Evolutionary conservation across 1,140 invertebrate genomes (phyloP).

Genomic region (Calliphora vicina): DNA sequence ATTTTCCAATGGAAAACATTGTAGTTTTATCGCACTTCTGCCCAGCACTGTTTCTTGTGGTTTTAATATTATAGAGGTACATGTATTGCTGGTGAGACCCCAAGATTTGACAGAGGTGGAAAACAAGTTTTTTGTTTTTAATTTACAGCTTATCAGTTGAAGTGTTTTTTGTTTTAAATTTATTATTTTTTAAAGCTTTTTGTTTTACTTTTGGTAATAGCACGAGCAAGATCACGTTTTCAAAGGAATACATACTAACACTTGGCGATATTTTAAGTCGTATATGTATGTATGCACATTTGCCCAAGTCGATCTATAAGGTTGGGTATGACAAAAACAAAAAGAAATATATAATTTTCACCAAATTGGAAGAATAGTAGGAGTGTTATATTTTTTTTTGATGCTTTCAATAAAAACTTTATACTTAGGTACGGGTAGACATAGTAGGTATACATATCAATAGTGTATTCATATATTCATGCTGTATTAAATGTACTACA

Average conservation of each 20-base stretch:
- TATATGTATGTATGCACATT: background rate
- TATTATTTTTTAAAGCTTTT: background rate
- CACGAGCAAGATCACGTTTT: slow-evolving; percentile 32
- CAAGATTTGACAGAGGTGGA: background rate
- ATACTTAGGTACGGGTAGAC: no score
- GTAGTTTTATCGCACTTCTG: no score
- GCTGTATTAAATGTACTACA: no score
- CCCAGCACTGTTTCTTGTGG: background rate
- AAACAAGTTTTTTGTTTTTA: background rate
- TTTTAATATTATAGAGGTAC: no score
- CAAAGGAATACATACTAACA: slow-evolving; percentile 4
- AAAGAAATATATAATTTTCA: background rate
- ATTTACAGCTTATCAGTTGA: background rate
- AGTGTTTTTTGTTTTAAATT: background rate
- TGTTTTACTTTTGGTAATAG: slow-evolving; percentile 21
- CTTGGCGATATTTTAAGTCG: background rate
- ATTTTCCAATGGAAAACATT: no score
- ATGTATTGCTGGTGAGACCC: background rate
- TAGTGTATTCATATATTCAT: no score
- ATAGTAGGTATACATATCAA: no score
- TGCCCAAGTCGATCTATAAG: background rate
- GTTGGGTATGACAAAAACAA: background rate
- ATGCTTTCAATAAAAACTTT: no score
- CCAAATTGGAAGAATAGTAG: slow-evolving; percentile 19
- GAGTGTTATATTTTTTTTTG: slow-evolving; percentile 11